Base-by-base conservation (phyloP, 2,888 invertebrate species). In the Yponomeuta evonymella region DNA sequence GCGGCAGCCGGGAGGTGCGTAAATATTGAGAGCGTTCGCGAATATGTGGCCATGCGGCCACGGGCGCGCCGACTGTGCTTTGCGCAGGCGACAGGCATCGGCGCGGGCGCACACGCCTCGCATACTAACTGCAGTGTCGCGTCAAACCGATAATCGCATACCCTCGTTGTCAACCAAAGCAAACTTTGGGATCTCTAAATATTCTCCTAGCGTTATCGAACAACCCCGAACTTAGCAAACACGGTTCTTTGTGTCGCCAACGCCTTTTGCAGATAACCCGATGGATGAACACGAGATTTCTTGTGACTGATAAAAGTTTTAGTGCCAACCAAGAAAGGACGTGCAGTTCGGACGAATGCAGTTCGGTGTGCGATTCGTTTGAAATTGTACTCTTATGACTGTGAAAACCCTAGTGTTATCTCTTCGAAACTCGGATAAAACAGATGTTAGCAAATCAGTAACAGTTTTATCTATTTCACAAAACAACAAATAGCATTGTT, bases 101-200 rank as follows among this genome's bases (percentile, higher is more conserved):
- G 79, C 88, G 85, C 79, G 75, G 76, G 80, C 88, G 89, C 86
- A 90, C 90, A 86, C 90, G 81, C 82, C 82, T 81, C 86, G 92
- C 88, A 92, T 91, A 91, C 90, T 91, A 92, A 91, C 85, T 84
- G 79, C 81, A 63, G 76, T 76, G 82, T 77, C 85, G 85, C 85
- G 83, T 85, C 86, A 77, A 15, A 58, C 48, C 80, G 82, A 87
- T 86, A 83, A 89, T 89, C 86, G 87, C 87, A 79, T 75, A 72
- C 79, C 82, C 84, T 82, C 85, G 83, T 80, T 80, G 81, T 82
- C 86, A 84, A 88, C 87, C 88, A 88, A 80, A 78, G 74, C 83
- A 83, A 86, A 86, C 84, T 85, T 87, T 84, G 85, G 84, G 78
- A 75, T 76, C 79, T 79, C 85, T 85, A 82, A 89, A 90, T 88